These are phyloP conservation scores for Petrocephalus schoutedeni DNA, from an alignment of 2,797 vertebrate genomes.

Conservation along the genomic window DNA sequence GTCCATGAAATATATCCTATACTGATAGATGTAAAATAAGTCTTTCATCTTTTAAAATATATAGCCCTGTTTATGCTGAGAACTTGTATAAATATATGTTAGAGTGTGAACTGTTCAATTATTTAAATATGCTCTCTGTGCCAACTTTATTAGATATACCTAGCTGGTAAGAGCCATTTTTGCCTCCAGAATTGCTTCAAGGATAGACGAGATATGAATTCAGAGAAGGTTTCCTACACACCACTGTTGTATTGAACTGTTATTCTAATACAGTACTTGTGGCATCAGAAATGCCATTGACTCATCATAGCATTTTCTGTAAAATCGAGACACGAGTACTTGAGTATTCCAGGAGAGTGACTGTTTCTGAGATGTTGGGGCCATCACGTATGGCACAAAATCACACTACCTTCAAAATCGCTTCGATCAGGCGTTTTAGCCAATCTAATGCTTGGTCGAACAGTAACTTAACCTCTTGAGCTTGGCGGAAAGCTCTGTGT, in stretches of 20 bases:
- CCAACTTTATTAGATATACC: not conserved
- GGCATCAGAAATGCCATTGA: not conserved
- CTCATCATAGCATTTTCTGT: not conserved
- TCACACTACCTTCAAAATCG: not conserved
- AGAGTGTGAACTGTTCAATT: slow-evolving; percentile 7
- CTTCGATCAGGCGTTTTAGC: not conserved
- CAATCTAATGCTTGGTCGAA: slow-evolving; percentile 6
- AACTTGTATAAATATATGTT: not conserved
- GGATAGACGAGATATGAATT: not conserved
- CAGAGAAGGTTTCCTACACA: not conserved
- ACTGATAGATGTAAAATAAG: not conserved
- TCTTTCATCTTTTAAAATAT: slow-evolving; percentile 19
- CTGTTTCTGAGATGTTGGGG: not conserved
- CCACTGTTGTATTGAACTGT: not conserved
- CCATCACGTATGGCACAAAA: not conserved
- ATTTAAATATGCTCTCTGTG: not conserved
- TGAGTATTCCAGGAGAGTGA: not conserved
- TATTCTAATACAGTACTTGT: not conserved
- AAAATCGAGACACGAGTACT: not conserved
- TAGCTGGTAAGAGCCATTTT: not conserved
- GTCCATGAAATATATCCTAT: not conserved
- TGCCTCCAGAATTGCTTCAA: not conserved
- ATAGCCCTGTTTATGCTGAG: slow-evolving; percentile 24
- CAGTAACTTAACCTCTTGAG: not conserved
- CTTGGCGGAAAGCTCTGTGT: not conserved